These are phyloP conservation scores for Eidolon dupreanum DNA, from an alignment of 2,797 vertebrate species.

Conservation along the genomic window DNA sequence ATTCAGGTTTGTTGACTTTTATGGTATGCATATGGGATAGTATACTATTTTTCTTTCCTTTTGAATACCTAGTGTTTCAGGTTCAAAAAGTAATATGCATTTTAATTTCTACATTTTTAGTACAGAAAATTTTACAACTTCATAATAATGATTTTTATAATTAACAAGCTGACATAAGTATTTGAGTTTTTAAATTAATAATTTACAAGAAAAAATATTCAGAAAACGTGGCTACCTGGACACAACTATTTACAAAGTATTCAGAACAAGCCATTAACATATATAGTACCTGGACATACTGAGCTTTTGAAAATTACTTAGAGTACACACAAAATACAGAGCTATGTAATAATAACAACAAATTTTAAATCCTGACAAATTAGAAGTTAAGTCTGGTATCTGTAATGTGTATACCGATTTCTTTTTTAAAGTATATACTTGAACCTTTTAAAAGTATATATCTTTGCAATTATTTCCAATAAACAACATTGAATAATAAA, in stretches of 20 bases:
- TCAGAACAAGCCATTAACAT: slow-evolving; percentile 9
- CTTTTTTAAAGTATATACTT: not conserved
- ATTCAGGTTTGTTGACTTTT: slow-evolving; percentile 51
- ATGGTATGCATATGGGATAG: not conserved
- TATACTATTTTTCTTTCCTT: slow-evolving; percentile 63
- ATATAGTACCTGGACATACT: not conserved
- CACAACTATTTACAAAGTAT: slow-evolving; percentile 31
- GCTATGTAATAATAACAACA: not conserved
- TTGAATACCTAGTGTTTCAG: slow-evolving; percentile 46
- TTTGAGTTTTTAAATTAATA: slow-evolving; percentile 31
- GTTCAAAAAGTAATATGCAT: slow-evolving; percentile 57
- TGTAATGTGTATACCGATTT: slow-evolving; percentile 43
- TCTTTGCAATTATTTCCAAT: slow-evolving; percentile 69
- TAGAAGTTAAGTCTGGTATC: not conserved
- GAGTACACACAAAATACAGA: slow-evolving; percentile 33
- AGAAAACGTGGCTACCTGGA: slow-evolving; percentile 11
- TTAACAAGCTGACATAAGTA: slow-evolving; percentile 40
- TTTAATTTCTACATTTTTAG: slow-evolving; percentile 58
- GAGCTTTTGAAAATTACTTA: slow-evolving; percentile 30
- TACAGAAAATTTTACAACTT: slow-evolving; percentile 50
- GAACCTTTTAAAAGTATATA: slow-evolving; percentile 62
- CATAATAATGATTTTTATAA: slow-evolving; percentile 45
- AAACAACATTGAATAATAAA: slow-evolving; percentile 60
- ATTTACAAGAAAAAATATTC: slow-evolving; percentile 47
- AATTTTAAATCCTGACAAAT: slow-evolving; percentile 48